Evolutionary conservation across 2,113 vertebrate species (phyloP).

Genomic region (Oncorhynchus tshawytscha): DNA sequence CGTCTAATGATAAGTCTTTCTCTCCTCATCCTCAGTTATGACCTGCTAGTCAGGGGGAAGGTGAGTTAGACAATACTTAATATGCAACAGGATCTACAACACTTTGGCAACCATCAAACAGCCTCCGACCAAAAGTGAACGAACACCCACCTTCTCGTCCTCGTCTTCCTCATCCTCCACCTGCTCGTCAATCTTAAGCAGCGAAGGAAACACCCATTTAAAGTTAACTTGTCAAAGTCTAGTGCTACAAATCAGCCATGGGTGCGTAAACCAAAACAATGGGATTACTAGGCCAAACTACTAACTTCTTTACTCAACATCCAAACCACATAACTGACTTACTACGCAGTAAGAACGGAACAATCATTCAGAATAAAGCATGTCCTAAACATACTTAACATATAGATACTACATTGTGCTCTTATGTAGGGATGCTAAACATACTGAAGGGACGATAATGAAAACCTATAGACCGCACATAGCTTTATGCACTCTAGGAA

Average conservation of each 20-base stretch:
- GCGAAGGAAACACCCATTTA: slow-evolving; percentile 31
- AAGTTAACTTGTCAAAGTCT: neutral
- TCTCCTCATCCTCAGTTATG: slow-evolving; percentile 33
- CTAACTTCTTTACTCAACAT: neutral
- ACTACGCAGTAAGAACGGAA: neutral
- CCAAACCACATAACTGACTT: neutral
- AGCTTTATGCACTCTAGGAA: too few relatives aligned
- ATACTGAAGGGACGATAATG: too few relatives aligned
- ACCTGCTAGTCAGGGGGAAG: slow-evolving; percentile 33
- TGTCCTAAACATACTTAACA: too few relatives aligned
- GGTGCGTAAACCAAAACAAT: neutral
- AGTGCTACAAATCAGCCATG: neutral
- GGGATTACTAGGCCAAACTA: neutral
- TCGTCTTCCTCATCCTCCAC: slow-evolving; percentile 54
- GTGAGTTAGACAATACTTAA: neutral
- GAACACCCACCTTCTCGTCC: slow-evolving; percentile 45
- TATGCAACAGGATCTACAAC: neutral
- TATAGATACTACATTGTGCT: too few relatives aligned
- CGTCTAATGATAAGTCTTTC: neutral
- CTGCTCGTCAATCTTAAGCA: slow-evolving; percentile 54
- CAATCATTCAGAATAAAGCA: too few relatives aligned
- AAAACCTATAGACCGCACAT: too few relatives aligned
- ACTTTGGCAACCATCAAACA: neutral
- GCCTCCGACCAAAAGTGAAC: too few relatives aligned
- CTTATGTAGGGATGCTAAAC: too few relatives aligned